Evolutionary conservation across 1,140 invertebrate species (phyloP), one percentile per base, ranked within the genome.

Genomic region (Drosophila serrata): DNA sequence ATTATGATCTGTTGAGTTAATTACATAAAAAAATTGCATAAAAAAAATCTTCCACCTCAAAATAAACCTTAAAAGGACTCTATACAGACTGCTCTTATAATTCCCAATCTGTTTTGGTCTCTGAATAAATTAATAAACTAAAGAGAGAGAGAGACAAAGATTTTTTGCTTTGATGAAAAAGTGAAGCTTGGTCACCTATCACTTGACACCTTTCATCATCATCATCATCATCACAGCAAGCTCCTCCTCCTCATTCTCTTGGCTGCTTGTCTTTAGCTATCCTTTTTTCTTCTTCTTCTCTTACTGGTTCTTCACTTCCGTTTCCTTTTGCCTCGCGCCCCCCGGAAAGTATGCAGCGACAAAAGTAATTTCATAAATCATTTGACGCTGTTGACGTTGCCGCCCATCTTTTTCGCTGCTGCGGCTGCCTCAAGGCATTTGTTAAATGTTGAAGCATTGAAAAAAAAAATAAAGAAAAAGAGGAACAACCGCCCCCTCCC

Each of bases 351-450:
- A 56, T 65, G 79, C 78, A 81, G 70, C 70, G 69, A 79, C 72
- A 81, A 91, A 91, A 90, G 82, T 86, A 90, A 92, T 92, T 92
- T 92, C 84, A 92, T 92, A 92, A 92, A 92, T 92, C 91, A 92
- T 92, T 92, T 92, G 78, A 85, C 65, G 85, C 86, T 65, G 69
- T 80, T 68, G 70, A 62, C 67, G 42, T 55, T 17, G 48, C 22
- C 12, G 40, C 45, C 60, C 64, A 63, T 64, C 64, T 67, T 67
- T 24, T 27, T n/a, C n/a, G n/a, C n/a, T 51, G 43, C 43, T 45
- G 33, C 53, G 57, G 85, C 58, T 67, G 85, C 85, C 85, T 90
- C 75, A 85, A 88, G 85, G 86, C 85, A 75, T 79, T 88, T 79
- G 88, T 88, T 88, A 88, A 88, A 88, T 90, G 84, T 88, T 63